Conservation (phyloP, 30 jellyfish, hydroid and myxozoan genomes). For the Nemopilema nomurai region DNA sequence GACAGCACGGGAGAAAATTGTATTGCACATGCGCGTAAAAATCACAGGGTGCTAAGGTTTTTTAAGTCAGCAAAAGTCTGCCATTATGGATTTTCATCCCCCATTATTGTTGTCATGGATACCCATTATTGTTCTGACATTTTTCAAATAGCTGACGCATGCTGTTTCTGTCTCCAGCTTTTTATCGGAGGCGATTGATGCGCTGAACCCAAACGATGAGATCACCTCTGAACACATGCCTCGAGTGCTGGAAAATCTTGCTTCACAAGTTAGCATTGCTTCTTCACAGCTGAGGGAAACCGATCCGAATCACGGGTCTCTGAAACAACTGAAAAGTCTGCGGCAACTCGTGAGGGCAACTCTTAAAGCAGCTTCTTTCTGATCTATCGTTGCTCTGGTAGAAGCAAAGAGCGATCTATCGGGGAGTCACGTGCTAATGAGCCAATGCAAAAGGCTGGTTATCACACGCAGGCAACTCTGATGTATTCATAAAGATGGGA, state of each 20-base stretch:
- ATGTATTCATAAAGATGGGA: not conserved
- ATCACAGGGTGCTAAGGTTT: too few relatives aligned
- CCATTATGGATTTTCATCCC: too few relatives aligned
- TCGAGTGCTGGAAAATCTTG: constrained; percentile 50
- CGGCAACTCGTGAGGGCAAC: constrained; percentile 22
- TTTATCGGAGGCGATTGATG: constrained; percentile 67
- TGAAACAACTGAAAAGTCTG: constrained; percentile 30
- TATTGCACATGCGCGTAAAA: too few relatives aligned
- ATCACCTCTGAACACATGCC: constrained; percentile 84
- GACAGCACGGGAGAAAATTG: too few relatives aligned
- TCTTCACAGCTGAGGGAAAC: constrained; percentile 9
- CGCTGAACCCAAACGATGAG: constrained; percentile 62
- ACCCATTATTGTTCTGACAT: not conserved
- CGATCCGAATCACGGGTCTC: constrained; percentile 18
- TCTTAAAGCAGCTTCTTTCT: not conserved
- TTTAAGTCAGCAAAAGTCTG: too few relatives aligned
- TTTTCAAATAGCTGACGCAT: not conserved
- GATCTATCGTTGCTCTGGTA: not conserved
- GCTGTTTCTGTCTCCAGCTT: constrained; percentile 59
- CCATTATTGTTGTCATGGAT: too few relatives aligned
- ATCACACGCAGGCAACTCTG: too few relatives aligned
- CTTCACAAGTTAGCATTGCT: constrained; percentile 49
- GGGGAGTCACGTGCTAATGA: too few relatives aligned
- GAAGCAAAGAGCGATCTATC: not conserved
- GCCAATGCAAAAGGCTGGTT: too few relatives aligned